These are phyloP conservation scores for Pangasianodon hypophthalmus DNA, from an alignment of 2,113 vertebrate genomes.

Conservation along the genomic window DNA sequence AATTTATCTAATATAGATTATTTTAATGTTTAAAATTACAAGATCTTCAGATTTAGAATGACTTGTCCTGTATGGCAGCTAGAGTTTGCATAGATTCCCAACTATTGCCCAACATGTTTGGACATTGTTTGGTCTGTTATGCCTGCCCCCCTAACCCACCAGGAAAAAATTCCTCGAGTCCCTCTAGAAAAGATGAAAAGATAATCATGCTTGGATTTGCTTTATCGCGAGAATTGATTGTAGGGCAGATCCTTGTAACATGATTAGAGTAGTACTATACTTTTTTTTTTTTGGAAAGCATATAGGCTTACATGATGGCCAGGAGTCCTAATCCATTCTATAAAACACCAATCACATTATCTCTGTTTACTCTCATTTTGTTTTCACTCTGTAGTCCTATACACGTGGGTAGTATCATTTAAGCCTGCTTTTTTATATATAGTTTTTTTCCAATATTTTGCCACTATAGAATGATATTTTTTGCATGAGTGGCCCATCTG, in stretches of 20 bases:
- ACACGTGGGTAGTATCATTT: neutral
- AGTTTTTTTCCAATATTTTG: neutral
- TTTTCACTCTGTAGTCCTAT: neutral
- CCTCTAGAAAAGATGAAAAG: neutral
- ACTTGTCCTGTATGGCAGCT: neutral
- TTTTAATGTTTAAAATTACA: neutral
- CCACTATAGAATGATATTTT: neutral
- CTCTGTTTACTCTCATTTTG: neutral
- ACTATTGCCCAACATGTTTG: neutral
- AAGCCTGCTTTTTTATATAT: neutral
- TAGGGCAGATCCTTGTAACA: neutral
- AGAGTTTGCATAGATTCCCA: neutral
- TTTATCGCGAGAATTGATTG: neutral
- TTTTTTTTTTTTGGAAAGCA: neutral
- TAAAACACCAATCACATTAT: neutral
- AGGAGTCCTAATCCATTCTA: neutral
- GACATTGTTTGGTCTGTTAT: neutral
- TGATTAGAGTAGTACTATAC: neutral
- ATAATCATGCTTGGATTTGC: neutral
- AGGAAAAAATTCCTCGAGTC: neutral
- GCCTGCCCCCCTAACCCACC: no score
- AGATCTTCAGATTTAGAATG: neutral
- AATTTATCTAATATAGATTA: neutral
- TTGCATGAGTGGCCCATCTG: neutral
- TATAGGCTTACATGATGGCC: neutral